Conservation (phyloP, 2,888 invertebrate genomes). For the Sicus ferrugineus region DNA sequence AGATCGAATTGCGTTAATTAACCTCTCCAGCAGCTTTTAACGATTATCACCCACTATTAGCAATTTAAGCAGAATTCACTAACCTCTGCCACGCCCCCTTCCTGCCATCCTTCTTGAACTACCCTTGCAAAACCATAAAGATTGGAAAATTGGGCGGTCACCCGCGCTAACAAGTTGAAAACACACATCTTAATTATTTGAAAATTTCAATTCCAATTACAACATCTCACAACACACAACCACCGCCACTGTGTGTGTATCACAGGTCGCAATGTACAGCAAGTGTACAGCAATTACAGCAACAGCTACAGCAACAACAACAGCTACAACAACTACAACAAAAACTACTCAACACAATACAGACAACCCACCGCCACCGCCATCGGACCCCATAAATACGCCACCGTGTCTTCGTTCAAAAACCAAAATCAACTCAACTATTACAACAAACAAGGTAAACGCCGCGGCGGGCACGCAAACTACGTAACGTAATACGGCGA, state of each 20-base stretch:
- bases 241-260: constrained; percentile 6
- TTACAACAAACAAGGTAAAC: constrained; percentile 24
- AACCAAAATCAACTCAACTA: constrained; percentile 49
- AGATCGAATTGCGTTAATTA: no score
- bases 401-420: constrained; percentile 46
- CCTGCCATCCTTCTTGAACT: no score
- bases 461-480: background rate
- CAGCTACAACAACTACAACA: constrained; percentile 46
- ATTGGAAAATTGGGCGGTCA: no score
- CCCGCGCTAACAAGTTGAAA: no score
- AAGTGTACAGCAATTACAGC: constrained; percentile 48
- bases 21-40: no score
- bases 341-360: constrained; percentile 52
- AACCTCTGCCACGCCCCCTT: no score
- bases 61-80: no score
- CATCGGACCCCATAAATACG: constrained; percentile 54
- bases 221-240: constrained; percentile 31
- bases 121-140: no score
- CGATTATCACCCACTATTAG: no score
- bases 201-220: no score
- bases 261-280: constrained; percentile 51
- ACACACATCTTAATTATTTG: no score
- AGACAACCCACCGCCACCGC: constrained; percentile 53
- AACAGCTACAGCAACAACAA: no score
- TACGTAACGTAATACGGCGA: constrained; percentile 11